Evolutionary conservation across 2,888 invertebrate species (phyloP), one percentile per base, ranked within the genome.

Genomic region (Dynastes grantii): DNA sequence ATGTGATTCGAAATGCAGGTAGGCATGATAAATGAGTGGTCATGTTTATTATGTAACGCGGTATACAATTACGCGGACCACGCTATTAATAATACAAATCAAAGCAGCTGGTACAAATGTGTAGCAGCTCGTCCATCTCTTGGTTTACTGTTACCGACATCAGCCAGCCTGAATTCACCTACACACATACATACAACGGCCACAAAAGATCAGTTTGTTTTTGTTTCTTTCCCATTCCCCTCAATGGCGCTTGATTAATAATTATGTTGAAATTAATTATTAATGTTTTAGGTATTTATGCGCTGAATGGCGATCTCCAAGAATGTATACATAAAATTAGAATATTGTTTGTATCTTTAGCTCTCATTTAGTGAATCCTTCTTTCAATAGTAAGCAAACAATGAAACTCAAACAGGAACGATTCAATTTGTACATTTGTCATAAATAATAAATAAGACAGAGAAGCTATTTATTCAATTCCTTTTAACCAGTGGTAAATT

Each of bases 51-150:
- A 75, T 75, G 73, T 75, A 75, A 75, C 29, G 61, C 55, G 45
- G 73, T 75, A 61, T 75, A 75, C 61, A 75, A 75, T 75, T 45
- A 49, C 73, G 63, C 61, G 61, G 73, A 75, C 73, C 27, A 49
- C 73, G 29, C 73, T 75, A 75, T 75, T 75, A 75, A 75, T 75
- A 75, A 75, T 75, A 75, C 73, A 75, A 61, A 75, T 75, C 73
- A 75, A 63, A 75, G 63, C 73, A 75, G 73, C 61, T 75, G 73
- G 73, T 75, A 61, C 40, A 27, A 58, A 73, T 73, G 40, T 73
- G 58, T 73, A 73, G 58, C 73, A 58, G 58, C 58, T 73, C 73
- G 73, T 58, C 51, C 73, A 61, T 73, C 73, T 73, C 37, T 73
- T 6, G 37, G 71, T 71, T 71, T 71, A 71, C 55, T 71, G 55